Percentiles rank a stretch among this genome's conserved stretches.
phyloP scores from a whole-genome alignment of 2,888 invertebrate species.

The Drosophila meridiana region DNA sequence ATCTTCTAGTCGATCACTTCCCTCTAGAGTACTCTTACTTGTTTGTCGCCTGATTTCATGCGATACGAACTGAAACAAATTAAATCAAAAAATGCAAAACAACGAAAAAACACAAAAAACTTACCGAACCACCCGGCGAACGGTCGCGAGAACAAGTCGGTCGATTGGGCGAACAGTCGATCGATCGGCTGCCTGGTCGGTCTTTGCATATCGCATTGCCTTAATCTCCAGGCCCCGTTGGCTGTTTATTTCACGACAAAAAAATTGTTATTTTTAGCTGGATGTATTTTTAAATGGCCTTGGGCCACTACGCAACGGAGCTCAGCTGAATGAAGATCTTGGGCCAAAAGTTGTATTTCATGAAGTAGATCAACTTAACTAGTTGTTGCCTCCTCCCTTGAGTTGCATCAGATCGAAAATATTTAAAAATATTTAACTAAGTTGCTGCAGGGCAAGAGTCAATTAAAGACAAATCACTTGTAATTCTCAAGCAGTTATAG shows the following conservation, averaged over 20 bases:
- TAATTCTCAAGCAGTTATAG: neutral
- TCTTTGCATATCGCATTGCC: constrained; percentile 60
- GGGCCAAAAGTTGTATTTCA: constrained; percentile 37
- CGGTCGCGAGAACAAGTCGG: constrained; percentile 47
- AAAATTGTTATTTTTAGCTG: constrained; percentile 76
- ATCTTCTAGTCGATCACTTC: neutral
- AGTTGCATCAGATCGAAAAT: neutral
- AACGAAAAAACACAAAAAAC: constrained; percentile 2
- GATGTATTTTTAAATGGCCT: constrained; percentile 82
- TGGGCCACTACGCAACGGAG: constrained; percentile 44
- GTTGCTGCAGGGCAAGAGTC: neutral
- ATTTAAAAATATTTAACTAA: neutral
- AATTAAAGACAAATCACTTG: neutral
- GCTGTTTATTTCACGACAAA: constrained; percentile 34
- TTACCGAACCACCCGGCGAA: constrained; percentile 23
- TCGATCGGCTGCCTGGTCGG: constrained; percentile 16
- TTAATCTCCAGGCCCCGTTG: constrained; percentile 54
- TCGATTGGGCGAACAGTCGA: constrained; percentile 1
- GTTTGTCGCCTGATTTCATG: constrained; percentile 13
- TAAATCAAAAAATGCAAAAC: constrained; percentile 8
- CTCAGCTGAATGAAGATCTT: constrained; percentile 38
- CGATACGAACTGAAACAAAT: constrained; percentile 14
- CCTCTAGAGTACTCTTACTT: neutral
- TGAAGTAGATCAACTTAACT: constrained; percentile 37
- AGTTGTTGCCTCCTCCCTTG: constrained; percentile 20